These are phyloP conservation scores for Dendroctonus valens DNA, from an alignment of 1,140 invertebrate species.

Conservation along the genomic window DNA sequence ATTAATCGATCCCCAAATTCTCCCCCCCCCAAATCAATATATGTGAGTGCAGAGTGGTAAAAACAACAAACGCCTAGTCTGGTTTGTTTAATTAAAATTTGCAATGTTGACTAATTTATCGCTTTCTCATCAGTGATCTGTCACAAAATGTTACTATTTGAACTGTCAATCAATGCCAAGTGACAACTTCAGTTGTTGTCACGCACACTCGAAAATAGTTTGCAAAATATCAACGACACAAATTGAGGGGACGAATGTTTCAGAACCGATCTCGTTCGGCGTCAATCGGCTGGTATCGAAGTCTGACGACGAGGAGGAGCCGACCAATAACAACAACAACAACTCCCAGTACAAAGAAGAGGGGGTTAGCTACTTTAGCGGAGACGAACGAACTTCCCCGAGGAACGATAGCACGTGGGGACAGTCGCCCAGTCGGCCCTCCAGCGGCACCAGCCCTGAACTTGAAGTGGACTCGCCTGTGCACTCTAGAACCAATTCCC, in stretches of 20 bases:
- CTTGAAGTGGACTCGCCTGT: conserved; percentile 69
- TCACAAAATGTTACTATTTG: no score
- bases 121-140: no score
- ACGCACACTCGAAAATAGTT: no score
- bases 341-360: conserved; percentile 39
- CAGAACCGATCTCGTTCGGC: conserved; percentile 73
- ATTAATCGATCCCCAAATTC: conserved; percentile 1
- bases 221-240: no score
- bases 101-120: no score
- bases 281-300: conserved; percentile 66
- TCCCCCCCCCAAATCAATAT: no score
- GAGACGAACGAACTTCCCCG: conserved; percentile 40
- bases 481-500: conserved; percentile 53
- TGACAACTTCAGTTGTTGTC: no score
- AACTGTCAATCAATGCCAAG: no score
- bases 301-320: conserved; percentile 57
- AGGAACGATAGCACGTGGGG: conserved; percentile 44
- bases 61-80: no score
- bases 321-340: conserved; percentile 49
- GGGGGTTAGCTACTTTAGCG: conserved; percentile 38
- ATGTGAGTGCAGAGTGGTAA: no score
- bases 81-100: no score
- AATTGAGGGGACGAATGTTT: conserved; percentile 41
- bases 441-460: conserved; percentile 60
- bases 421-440: conserved; percentile 55